Conservation (phyloP, 2,888 invertebrate species). For the Antheraea yamamai region DNA sequence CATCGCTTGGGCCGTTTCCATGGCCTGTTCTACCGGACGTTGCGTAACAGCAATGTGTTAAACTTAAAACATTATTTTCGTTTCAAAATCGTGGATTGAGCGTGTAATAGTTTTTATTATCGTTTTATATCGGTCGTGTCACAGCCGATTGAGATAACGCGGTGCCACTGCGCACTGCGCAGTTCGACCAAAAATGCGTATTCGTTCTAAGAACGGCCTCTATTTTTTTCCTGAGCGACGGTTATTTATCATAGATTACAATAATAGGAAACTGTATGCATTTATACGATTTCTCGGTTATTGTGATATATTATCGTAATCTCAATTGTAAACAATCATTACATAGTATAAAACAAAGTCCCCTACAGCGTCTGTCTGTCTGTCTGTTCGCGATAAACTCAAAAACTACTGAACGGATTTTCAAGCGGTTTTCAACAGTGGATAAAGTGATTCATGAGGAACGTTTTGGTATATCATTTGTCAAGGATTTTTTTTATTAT, state of each 20-base stretch:
- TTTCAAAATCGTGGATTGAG: conserved; percentile 39
- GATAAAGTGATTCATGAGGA: too few relatives aligned
- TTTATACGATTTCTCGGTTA: conserved; percentile 3
- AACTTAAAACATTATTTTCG: conserved; percentile 32
- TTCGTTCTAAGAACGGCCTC: conserved; percentile 44
- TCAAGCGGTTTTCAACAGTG: too few relatives aligned
- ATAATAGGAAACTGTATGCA: neutral
- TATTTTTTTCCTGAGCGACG: conserved; percentile 23
- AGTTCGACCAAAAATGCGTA: conserved; percentile 58
- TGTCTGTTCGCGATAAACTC: too few relatives aligned
- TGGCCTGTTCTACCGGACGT: conserved; percentile 24
- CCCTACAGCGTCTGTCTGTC: too few relatives aligned
- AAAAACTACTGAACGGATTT: too few relatives aligned
- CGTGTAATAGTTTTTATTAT: conserved; percentile 60
- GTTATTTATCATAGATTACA: conserved; percentile 6
- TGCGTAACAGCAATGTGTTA: conserved; percentile 44
- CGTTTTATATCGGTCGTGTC: conserved; percentile 64
- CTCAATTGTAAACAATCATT: neutral
- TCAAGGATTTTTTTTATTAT: too few relatives aligned
- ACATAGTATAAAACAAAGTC: too few relatives aligned
- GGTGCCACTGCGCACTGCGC: conserved; percentile 72
- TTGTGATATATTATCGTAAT: conserved; percentile 4
- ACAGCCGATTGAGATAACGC: conserved; percentile 65
- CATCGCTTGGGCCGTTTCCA: conserved; percentile 37
- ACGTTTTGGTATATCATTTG: too few relatives aligned